phyloP scores from a whole-genome alignment of 2,113 vertebrate genomes.

The Rhinolophus sinicus region DNA sequence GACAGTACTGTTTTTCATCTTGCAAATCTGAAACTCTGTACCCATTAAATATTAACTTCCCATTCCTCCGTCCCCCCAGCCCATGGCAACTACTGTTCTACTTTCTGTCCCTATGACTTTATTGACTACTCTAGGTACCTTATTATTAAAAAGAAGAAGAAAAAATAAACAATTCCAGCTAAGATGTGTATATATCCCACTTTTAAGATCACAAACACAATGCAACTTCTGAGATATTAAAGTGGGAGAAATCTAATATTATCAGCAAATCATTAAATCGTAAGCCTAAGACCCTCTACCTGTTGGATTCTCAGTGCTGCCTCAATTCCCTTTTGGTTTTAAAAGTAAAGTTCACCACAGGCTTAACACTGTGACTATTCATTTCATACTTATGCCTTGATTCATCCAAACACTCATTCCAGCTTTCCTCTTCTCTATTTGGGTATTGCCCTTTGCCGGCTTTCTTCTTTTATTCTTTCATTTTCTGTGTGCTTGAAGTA shows the following conservation, averaged over 20 bases:
- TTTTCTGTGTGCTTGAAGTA: not conserved
- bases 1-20: not conserved
- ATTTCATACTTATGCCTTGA: not conserved
- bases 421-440: not conserved
- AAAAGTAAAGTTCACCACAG: not conserved
- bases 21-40: not conserved
- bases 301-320: not conserved
- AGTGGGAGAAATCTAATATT: not conserved
- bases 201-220: not conserved
- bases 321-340: not conserved
- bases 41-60: not conserved
- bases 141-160: not conserved
- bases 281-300: not conserved
- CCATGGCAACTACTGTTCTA: not conserved
- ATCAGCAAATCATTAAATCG: not conserved
- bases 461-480: not conserved
- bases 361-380: not conserved
- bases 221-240: not conserved
- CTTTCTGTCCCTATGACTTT: not conserved
- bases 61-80: too few species aligned
- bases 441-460: not conserved
- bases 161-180: not conserved
- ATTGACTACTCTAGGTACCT: not conserved
- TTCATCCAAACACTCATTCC: not conserved
- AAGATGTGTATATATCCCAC: not conserved